Conservation (phyloP, 2,797 vertebrate species). For the Margarornis squamiger region DNA sequence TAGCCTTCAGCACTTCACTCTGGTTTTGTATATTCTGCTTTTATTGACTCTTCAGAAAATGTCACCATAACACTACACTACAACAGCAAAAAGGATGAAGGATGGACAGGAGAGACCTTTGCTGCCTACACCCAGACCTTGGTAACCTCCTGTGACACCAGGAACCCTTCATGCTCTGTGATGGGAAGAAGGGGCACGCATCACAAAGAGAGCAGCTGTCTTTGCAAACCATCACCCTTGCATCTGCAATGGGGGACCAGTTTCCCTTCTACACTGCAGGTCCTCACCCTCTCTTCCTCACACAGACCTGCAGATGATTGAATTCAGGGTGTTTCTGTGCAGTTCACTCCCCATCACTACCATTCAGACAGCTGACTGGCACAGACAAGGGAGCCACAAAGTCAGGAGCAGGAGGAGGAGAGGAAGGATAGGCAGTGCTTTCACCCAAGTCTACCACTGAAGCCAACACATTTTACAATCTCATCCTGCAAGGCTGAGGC, state of each 20-base stretch:
- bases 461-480: not conserved
- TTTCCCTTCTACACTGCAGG: not conserved
- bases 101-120: not conserved
- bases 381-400: not conserved
- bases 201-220: rapidly evolving
- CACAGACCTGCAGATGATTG: rapidly evolving
- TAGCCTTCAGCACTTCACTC: not conserved
- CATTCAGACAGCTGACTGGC: not conserved
- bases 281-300: not conserved
- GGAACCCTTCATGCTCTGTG: rapidly evolving
- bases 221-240: not conserved
- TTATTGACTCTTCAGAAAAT: not conserved
- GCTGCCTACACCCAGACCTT: not conserved
- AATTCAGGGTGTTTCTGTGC: not conserved
- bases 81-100: not conserved
- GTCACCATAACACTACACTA: not conserved
- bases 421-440: not conserved
- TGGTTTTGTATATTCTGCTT: rapidly evolving
- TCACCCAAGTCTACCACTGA: not conserved
- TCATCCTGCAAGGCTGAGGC: not conserved
- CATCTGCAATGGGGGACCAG: rapidly evolving
- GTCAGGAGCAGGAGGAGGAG: not conserved
- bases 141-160: not conserved
- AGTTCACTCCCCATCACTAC: not conserved
- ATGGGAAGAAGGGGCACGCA: not conserved